These are phyloP conservation scores for Pseudomugil tenellus DNA, from an alignment of 2,797 vertebrate species.

Conservation along the genomic window DNA sequence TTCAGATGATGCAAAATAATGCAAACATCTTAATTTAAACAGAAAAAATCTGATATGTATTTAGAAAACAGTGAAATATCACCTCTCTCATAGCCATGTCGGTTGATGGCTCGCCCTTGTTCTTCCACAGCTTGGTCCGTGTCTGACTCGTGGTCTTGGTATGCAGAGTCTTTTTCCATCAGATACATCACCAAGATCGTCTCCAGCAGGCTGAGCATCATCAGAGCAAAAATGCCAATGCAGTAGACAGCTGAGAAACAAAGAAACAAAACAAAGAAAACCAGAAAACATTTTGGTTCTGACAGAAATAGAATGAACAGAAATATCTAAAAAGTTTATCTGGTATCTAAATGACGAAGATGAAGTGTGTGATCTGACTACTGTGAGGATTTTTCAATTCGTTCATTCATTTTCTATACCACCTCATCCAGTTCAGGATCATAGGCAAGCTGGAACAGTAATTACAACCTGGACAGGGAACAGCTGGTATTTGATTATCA, in stretches of 20 bases:
- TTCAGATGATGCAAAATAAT: not conserved
- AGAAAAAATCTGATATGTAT: not conserved
- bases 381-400: not conserved
- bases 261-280: too few relatives aligned
- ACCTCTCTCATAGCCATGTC: constrained; percentile 29
- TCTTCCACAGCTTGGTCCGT: not conserved
- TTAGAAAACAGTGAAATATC: not conserved
- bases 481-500: not conserved
- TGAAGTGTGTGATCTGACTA: not conserved
- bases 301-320: too few relatives aligned
- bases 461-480: too few relatives aligned
- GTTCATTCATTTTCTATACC: too few relatives aligned
- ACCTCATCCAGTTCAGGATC: too few relatives aligned
- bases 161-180: constrained; percentile 62
- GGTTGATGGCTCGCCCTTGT: not conserved
- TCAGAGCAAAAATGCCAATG: constrained; percentile 81
- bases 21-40: not conserved
- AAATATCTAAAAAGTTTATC: too few relatives aligned
- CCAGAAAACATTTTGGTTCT: too few relatives aligned
- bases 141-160: not conserved
- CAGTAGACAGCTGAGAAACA: constrained; percentile 77
- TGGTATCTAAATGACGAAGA: too few relatives aligned
- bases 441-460: too few relatives aligned
- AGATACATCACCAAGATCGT: constrained; percentile 79
- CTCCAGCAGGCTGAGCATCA: constrained; percentile 83